phyloP scores from a whole-genome alignment of 2,797 vertebrate species.

The Poeciliopsis paucimaculata region DNA sequence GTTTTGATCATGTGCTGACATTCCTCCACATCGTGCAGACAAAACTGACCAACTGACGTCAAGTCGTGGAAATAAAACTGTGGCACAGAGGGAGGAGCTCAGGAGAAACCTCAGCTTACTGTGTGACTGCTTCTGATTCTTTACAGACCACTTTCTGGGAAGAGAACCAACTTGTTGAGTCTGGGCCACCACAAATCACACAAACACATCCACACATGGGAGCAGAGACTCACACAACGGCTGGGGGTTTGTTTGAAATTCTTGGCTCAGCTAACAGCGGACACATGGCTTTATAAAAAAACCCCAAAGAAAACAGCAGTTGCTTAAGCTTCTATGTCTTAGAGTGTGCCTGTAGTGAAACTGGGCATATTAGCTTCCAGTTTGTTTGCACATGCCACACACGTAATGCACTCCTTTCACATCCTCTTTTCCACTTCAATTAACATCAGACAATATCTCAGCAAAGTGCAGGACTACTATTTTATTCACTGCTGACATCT shows the following conservation, averaged over 20 bases:
- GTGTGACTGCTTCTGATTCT: conserved; percentile 50
- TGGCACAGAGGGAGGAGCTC: conserved; percentile 42
- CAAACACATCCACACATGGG: conserved; percentile 31
- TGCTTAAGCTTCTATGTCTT: conserved; percentile 53
- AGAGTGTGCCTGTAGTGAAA: conserved; percentile 41
- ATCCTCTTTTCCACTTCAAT: conserved; percentile 58
- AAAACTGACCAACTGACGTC: conserved; percentile 56
- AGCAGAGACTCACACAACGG: conserved; percentile 9
- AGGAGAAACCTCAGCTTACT: conserved; percentile 62
- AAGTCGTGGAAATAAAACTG: conserved; percentile 66
- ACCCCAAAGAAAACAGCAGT: conserved; percentile 45
- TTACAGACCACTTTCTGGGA: conserved; percentile 60
- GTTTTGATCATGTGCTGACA: neutral
- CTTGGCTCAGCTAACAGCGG: conserved; percentile 31
- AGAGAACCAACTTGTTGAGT: conserved; percentile 34
- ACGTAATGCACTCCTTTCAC: conserved; percentile 71
- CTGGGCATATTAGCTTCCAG: conserved; percentile 62
- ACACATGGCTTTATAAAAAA: conserved; percentile 30
- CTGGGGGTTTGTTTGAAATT: conserved; percentile 25
- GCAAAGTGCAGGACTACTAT: conserved; percentile 15
- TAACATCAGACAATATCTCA: conserved; percentile 29
- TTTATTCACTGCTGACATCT: conserved; percentile 5
- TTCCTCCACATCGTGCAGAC: conserved; percentile 22
- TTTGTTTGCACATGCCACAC: conserved; percentile 72
- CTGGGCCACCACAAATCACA: conserved; percentile 34